A percentile compares a stretch with the other conserved stretches of the same genome.
Evolutionary conservation across 1,140 invertebrate genomes (phyloP).

Genomic region (Leptoteleia sp.): DNA sequence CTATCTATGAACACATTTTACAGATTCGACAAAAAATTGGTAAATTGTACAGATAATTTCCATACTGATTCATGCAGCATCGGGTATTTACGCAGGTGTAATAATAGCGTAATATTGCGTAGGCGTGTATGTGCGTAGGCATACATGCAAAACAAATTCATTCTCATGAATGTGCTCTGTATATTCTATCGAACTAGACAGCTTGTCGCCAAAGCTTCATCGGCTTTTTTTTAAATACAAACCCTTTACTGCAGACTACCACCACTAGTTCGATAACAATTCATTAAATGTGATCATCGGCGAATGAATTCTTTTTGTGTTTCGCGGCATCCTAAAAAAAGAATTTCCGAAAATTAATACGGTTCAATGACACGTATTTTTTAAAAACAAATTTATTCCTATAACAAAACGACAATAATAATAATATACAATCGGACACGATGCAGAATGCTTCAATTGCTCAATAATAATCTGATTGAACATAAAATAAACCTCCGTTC

Average conservation of each 20-base stretch:
- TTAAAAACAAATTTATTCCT: too few relatives aligned
- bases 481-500: background rate
- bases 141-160: conserved; percentile 53
- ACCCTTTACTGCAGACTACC: conserved; percentile 41
- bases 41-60: conserved; percentile 52
- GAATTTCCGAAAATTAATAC: background rate
- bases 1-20: conserved; percentile 21
- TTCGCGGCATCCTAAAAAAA: conserved; percentile 4
- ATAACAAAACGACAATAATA: too few relatives aligned
- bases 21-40: conserved; percentile 43
- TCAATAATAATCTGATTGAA: too few relatives aligned
- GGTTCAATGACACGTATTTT: background rate
- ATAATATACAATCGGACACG: too few relatives aligned
- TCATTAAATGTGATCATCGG: conserved; percentile 46
- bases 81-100: conserved; percentile 65
- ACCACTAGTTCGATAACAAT: conserved; percentile 36
- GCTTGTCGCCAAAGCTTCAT: conserved; percentile 60
- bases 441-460: too few relatives aligned
- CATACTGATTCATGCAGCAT: conserved; percentile 53
- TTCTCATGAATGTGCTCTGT: conserved; percentile 57
- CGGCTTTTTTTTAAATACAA: conserved; percentile 49
- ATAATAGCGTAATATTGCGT: conserved; percentile 62
- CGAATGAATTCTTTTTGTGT: conserved; percentile 2
- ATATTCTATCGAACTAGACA: conserved; percentile 54
- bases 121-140: conserved; percentile 57